Base-by-base conservation (phyloP, 64 coral and sea anemone species). In the Astreopora myriophthalma region DNA sequence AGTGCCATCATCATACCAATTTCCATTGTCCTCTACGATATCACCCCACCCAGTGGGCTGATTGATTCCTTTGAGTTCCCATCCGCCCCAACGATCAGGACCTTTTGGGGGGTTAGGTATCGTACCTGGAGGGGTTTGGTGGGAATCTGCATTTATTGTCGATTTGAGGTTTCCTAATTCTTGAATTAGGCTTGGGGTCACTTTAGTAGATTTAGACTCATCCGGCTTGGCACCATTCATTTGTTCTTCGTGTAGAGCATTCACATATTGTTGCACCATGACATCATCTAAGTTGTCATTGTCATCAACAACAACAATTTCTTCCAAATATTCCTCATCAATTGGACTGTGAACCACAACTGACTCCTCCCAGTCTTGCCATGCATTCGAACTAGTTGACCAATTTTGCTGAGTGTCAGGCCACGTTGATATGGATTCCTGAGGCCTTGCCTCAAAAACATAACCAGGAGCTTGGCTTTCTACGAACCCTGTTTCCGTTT, bases 281-380 rank as follows among this genome's bases (percentile, higher is more conserved):
- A 97, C 81, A 83, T 97, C 95, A 87, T 91, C 69, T 6, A 97
- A 66, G 40, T 93, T 92, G 48, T 97, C 95, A 75, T 97, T 94
- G 65, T 97, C 95, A 29, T 82, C 92, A 66, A 97, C 80, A 40
- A 88, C 12, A 19, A 88, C 92, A 81, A 97, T 75, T 5, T 91
- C 87, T 1, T 93, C 84, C 16, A 97, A 86, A 48, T 94, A 87
- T 58, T 87, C 87, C 26, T 97, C 95, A 42, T 86, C 74, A 48
- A 94, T 55, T 5, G 71, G 86, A 3, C 86, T 73, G 33, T 86
- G 63, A 30, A 91, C 81, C 3, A 83, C 79, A 19, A 97, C 95
- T 48, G 51, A 94, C 6, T 64, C 58, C 17, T 97, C 95, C 95
- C 95, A 97, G 36, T 94, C 95, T 86, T 89, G 25, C 95, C 95